Percentiles rank a stretch among this genome's conserved stretches.
phyloP scores from a whole-genome alignment of 2,888 invertebrate genomes.

The Furcula furcula region DNA sequence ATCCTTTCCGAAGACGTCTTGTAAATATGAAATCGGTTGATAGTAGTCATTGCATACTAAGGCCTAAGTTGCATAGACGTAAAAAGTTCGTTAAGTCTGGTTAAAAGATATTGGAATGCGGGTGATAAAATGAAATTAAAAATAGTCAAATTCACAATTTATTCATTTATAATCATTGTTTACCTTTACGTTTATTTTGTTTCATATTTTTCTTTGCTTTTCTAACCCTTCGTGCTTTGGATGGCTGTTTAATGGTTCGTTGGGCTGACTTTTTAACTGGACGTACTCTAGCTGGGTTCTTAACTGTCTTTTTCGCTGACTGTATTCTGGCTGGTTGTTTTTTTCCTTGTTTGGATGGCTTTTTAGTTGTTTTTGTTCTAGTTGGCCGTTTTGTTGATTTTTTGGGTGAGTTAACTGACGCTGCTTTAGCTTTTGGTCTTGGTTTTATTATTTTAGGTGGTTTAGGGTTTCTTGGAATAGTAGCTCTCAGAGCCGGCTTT shows the following conservation, averaged over 20 bases:
- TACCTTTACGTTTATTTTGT: constrained; percentile 18
- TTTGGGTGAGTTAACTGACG: neutral
- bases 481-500: neutral
- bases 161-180: constrained; percentile 13
- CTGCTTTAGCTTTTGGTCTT: neutral
- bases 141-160: constrained; percentile 17
- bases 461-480: neutral
- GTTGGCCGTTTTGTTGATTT: neutral
- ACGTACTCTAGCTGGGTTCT: too few relatives aligned
- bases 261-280: too few relatives aligned
- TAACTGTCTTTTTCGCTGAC: too few relatives aligned
- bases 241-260: too few relatives aligned
- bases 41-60: too few relatives aligned
- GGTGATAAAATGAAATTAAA: neutral
- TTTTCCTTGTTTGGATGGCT: too few relatives aligned
- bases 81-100: too few relatives aligned
- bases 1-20: too few relatives aligned
- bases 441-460: neutral
- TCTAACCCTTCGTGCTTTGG: neutral
- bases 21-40: too few relatives aligned
- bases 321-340: too few relatives aligned
- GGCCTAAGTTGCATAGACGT: too few relatives aligned
- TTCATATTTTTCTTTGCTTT: neutral
- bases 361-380: too few relatives aligned
- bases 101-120: neutral